Conservation (phyloP, 2,888 invertebrate species). For the Matsumyia berberina region DNA sequence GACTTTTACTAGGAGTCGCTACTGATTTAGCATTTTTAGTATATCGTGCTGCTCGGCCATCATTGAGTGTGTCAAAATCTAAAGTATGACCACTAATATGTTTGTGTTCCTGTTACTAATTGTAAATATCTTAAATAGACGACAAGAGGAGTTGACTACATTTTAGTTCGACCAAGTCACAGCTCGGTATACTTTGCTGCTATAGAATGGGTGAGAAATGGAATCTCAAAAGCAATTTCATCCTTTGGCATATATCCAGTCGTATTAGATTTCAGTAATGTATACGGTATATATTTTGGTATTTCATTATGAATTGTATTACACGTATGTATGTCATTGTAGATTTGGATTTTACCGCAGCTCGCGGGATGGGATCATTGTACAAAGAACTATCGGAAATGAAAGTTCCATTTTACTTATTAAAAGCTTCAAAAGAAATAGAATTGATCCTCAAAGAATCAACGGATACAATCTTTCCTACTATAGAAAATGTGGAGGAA, state of each 20-base stretch:
- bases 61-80: constrained; percentile 89
- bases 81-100: constrained; percentile 85
- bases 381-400: constrained; percentile 89
- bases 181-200: constrained; percentile 92
- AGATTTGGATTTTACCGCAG: constrained; percentile 94
- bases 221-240: constrained; percentile 90
- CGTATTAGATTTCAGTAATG: constrained; percentile 92
- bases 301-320: constrained; percentile 1
- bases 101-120: constrained; percentile 28
- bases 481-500: constrained; percentile 81
- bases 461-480: constrained; percentile 80
- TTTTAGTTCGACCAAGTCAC: constrained; percentile 91
- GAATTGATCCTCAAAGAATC: constrained; percentile 82
- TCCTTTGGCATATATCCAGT: constrained; percentile 90
- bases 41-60: constrained; percentile 92
- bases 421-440: constrained; percentile 83
- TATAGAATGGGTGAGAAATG: constrained; percentile 92
- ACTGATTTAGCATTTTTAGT: constrained; percentile 91
- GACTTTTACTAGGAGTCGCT: constrained; percentile 92
- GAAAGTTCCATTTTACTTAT: constrained; percentile 90
- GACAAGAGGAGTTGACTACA: constrained; percentile 88
- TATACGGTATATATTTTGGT: constrained; percentile 86
- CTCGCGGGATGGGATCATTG: constrained; percentile 92
- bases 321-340: constrained; percentile 23
- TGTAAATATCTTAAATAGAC: constrained; percentile 85